Base-by-base conservation (phyloP, 2,888 invertebrate genomes). In the Pardosa pseudoannulata region DNA sequence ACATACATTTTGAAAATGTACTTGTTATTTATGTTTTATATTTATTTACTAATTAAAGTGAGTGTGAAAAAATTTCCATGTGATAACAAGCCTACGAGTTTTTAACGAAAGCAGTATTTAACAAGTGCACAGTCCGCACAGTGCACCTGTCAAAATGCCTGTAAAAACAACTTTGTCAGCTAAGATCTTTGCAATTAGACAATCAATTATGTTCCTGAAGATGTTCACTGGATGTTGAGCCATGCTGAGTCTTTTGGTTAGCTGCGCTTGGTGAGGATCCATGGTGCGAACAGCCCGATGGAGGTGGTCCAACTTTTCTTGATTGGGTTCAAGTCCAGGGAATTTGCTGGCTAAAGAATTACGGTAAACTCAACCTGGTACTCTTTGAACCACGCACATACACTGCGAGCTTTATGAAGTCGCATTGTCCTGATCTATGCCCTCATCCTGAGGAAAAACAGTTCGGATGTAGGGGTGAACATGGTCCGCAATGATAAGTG, bases 281-380 rank as follows among this genome's bases (percentile, higher is more conserved):
- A 56, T 50, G 16, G 62, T 19, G 32, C 32, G 19, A 73, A 73
- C 36, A 73, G 32, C 32, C 56, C 27, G 62, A 73, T 62, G 9
- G 62, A 56, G 62, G 23, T 62, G 62, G 23, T 73, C 16, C 27
- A 11, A 41, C 29, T 41, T 9, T 29, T 56, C 19, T 29, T n/a
- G 7, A 73, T 73, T 29, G 73, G 50, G 29, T 27, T 73, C 62
- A 32, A 11, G 31, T 73, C 56, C 31, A 23, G 71, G 31, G 32
- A 62, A n/a, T 56, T 56, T 32, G 11, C 6, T 19, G 56, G 31
- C 36, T 62, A 62, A 2, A 32, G 73, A 27, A 73, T 2, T 56
- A n/a, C 73, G 27, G 31, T 73, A 62, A 56, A 73, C 9, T 73
- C 56, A 32, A 62, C 73, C n/a, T 73, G 32, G 32, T 73, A 62